Base-by-base conservation (phyloP, 2,113 vertebrate species). In the Campylomormyrus numenius region DNA sequence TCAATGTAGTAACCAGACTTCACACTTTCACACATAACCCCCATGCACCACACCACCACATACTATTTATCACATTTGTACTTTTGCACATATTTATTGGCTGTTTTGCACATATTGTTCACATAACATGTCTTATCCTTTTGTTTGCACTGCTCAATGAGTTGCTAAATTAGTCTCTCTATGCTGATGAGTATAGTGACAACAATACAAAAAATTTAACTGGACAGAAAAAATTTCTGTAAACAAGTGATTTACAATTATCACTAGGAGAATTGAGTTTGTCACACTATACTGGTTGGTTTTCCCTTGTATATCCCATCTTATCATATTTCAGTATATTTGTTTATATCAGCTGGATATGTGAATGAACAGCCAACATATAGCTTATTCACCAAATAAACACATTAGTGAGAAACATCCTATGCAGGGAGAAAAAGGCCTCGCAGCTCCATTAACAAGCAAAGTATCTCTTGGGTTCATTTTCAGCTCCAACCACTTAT, bases 381-480 rank as follows among this genome's bases (percentile, higher is more conserved):
- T 45, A 27, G 27, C 31, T 77, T 62, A 53, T 84, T 89, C 52
- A 89, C 17, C 52, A 46, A 89, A 42, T 42, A 42, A 89, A 56
- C 77, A 85, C 77, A 89, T 89, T 85, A 56, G 31, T 24, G 50
- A 58, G 45, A 85, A 89, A 80, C n/a, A 77, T 27, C n/a, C 49
- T 39, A 5, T 48, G 19, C 6, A 11, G 49, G 49, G 31, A 48
- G 74, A 48, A 11, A 89, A 83, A 46, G 9, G n/a, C 17, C 49
- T 39, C 31, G 1, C 27, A 52, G 27, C 52, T 80, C 66, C 49
- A 89, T 89, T 83, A 53, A 89, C 66, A 89, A 89, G 17, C 31
- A 89, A 83, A 50, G 70, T 70, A 77, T 70, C 70, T 83, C 50
- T 24, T 49, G 80, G 70, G 88, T 83, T 83, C 48, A 89, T 89